Conservation (phyloP, 2,113 vertebrate genomes). For the Bos taurus region DNA sequence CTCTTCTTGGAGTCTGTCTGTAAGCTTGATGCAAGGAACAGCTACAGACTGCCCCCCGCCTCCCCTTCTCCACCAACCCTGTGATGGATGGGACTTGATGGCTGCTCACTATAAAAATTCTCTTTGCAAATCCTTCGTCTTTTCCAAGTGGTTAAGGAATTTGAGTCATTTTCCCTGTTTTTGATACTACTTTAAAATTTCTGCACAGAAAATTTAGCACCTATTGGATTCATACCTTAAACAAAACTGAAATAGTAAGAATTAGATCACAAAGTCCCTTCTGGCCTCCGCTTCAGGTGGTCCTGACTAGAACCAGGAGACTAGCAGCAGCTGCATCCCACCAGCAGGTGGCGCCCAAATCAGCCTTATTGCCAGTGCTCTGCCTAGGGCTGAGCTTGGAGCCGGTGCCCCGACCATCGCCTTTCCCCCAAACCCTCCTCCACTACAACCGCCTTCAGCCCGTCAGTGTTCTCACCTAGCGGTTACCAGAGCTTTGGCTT, state of each 20-base stretch:
- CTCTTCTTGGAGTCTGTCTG: not conserved
- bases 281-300: not conserved
- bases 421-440: accelerated
- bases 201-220: not conserved
- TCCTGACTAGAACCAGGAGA: not conserved
- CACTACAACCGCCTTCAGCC: not conserved
- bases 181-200: not conserved
- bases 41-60: not conserved
- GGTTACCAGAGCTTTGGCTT: not conserved
- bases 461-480: too few relatives aligned
- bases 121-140: not conserved
- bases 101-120: not conserved
- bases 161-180: not conserved
- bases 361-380: not conserved
- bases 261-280: not conserved
- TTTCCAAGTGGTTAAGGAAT: not conserved
- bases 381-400: not conserved
- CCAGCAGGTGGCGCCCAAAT: conserved; percentile 36
- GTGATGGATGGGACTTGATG: not conserved
- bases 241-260: not conserved
- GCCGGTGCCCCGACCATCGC: accelerated
- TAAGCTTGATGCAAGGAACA: not conserved
- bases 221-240: not conserved
- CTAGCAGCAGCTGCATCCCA: not conserved
- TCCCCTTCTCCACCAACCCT: not conserved